These are phyloP conservation scores for Stramonita haemastoma DNA, from an alignment of 2,888 invertebrate species.

Conservation along the genomic window DNA sequence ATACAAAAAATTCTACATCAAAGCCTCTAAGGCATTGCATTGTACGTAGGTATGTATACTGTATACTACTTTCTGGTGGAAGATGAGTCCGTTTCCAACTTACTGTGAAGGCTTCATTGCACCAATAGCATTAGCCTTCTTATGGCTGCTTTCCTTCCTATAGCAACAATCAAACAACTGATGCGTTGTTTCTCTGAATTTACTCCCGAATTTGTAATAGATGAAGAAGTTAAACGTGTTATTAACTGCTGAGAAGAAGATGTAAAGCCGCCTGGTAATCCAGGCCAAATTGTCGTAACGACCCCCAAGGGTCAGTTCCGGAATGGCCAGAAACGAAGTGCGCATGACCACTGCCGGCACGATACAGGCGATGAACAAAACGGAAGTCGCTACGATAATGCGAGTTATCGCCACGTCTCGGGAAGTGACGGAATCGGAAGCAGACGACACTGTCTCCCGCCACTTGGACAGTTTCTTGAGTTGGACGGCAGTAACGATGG, in stretches of 20 bases:
- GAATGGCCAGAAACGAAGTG: not conserved
- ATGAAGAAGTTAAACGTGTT: not conserved
- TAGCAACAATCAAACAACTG: not conserved
- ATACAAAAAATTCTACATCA: too few relatives aligned
- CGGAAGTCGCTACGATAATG: not conserved
- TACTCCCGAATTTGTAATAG: not conserved
- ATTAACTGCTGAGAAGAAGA: not conserved
- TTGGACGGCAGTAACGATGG: not conserved
- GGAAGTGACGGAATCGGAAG: not conserved
- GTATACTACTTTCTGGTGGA: too few relatives aligned
- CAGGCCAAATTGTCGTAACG: not conserved
- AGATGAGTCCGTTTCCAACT: too few relatives aligned
- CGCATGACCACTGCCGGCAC: not conserved
- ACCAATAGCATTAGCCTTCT: too few relatives aligned
- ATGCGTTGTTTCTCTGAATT: not conserved
- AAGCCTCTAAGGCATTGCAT: too few relatives aligned
- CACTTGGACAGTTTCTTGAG: slow-evolving; percentile 6
- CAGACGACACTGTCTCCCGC: slow-evolving; percentile 2
- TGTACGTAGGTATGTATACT: too few relatives aligned
- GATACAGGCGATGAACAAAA: not conserved
- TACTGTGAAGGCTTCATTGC: too few relatives aligned
- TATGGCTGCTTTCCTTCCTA: not conserved
- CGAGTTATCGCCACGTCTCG: slow-evolving; percentile 19
- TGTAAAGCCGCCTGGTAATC: not conserved
- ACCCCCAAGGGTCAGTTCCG: not conserved